phyloP scores from a whole-genome alignment of 2,888 invertebrate species.

The Serrognathus titanus region DNA sequence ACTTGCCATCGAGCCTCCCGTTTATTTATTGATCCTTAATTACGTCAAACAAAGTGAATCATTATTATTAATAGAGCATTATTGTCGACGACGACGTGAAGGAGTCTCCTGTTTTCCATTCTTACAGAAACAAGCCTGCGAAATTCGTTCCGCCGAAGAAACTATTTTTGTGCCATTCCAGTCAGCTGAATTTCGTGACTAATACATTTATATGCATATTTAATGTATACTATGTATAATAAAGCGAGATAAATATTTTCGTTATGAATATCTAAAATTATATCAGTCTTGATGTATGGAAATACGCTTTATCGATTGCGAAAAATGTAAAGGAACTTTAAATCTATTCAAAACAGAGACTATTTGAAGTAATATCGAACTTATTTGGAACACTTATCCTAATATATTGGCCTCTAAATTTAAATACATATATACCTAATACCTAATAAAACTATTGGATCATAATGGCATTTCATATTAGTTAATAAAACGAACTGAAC shows the following conservation, averaged over 20 bases:
- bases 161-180: not conserved
- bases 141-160: not conserved
- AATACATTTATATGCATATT: slow-evolving; percentile 1
- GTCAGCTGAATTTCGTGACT: not conserved
- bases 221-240: slow-evolving; percentile 1
- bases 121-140: not conserved
- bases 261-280: not conserved
- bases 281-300: not conserved
- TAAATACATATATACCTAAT: too few relatives aligned
- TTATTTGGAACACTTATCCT: too few relatives aligned
- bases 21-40: not conserved
- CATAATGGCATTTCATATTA: too few relatives aligned
- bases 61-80: not conserved
- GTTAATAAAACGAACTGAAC: too few relatives aligned
- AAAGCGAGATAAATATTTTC: slow-evolving; percentile 1
- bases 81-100: not conserved
- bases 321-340: not conserved
- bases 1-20: too few relatives aligned
- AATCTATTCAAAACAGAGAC: too few relatives aligned
- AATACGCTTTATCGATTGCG: not conserved
- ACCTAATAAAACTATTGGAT: too few relatives aligned
- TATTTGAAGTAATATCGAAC: too few relatives aligned
- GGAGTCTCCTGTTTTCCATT: not conserved
- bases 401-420: too few relatives aligned
- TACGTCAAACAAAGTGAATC: not conserved